phyloP scores from a whole-genome alignment of 2,113 vertebrate genomes.

The Myxocyprinus asiaticus region DNA sequence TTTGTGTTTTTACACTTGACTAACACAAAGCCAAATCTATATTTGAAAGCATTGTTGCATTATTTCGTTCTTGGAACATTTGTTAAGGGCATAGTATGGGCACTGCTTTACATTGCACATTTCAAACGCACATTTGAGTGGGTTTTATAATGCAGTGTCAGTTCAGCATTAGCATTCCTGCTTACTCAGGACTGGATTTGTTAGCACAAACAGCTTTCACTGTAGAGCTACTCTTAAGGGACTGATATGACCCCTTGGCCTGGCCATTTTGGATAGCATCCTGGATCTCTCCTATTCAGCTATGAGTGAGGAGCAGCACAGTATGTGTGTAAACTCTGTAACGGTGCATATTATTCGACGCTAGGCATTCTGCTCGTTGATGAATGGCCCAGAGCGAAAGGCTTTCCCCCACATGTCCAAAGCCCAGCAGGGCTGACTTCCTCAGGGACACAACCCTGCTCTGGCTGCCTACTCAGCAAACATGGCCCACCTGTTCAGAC shows the following conservation, averaged over 20 bases:
- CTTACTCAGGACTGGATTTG: not conserved
- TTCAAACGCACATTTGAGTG: no score
- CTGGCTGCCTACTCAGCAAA: constrained; percentile 38
- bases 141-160: no score
- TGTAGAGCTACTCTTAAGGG: not conserved
- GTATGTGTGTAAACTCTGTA: not conserved
- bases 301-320: not conserved
- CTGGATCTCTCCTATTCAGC: constrained; percentile 1
- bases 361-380: not conserved
- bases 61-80: not conserved
- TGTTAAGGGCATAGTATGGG: not conserved
- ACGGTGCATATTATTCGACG: not conserved
- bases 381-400: constrained; percentile 16
- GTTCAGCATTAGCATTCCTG: not conserved
- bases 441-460: constrained; percentile 47
- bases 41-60: not conserved
- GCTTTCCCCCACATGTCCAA: constrained; percentile 28
- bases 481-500: constrained; percentile 40
- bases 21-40: not conserved
- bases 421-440: constrained; percentile 2
- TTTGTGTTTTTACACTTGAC: not conserved
- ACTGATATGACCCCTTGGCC: not conserved
- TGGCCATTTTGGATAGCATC: not conserved
- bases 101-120: not conserved
- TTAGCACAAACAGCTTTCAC: not conserved